Evolutionary conservation across 2,888 invertebrate species (phyloP).

Genomic region (Sialis fuliginosa): DNA sequence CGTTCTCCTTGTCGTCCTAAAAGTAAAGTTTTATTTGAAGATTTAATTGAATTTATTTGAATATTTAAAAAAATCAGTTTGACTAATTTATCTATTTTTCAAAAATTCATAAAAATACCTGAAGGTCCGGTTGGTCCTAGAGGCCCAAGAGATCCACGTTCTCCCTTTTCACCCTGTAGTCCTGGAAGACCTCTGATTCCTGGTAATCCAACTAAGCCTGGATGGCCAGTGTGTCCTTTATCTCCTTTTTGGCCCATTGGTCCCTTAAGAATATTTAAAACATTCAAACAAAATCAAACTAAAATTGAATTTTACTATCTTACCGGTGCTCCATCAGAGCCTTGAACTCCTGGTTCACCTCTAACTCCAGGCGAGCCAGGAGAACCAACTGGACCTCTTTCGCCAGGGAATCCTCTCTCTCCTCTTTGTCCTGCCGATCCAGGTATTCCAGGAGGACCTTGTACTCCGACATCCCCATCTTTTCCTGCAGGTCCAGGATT

Average conservation of each 20-base stretch:
- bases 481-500: constrained; percentile 33
- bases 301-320: constrained; percentile 10
- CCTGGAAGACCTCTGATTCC: constrained; percentile 51
- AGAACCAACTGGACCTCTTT: constrained; percentile 49
- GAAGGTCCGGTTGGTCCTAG: constrained; percentile 60
- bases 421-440: constrained; percentile 38
- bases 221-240: constrained; percentile 52
- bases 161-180: constrained; percentile 54
- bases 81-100: background rate
- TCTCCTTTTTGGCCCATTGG: constrained; percentile 44
- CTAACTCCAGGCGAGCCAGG: constrained; percentile 45
- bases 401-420: constrained; percentile 55
- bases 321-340: constrained; percentile 50
- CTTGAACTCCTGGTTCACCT: constrained; percentile 47
- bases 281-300: background rate
- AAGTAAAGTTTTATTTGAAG: background rate
- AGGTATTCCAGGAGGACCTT: constrained; percentile 38
- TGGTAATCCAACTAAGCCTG: constrained; percentile 53
- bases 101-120: constrained; percentile 24
- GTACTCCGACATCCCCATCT: constrained; percentile 56
- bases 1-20: constrained; percentile 53
- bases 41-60: background rate
- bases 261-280: constrained; percentile 28
- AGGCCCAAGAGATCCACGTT: constrained; percentile 48
- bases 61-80: background rate